Conservation (phyloP, 1,140 invertebrate species). For the Mizuhopecten yessoensis region DNA sequence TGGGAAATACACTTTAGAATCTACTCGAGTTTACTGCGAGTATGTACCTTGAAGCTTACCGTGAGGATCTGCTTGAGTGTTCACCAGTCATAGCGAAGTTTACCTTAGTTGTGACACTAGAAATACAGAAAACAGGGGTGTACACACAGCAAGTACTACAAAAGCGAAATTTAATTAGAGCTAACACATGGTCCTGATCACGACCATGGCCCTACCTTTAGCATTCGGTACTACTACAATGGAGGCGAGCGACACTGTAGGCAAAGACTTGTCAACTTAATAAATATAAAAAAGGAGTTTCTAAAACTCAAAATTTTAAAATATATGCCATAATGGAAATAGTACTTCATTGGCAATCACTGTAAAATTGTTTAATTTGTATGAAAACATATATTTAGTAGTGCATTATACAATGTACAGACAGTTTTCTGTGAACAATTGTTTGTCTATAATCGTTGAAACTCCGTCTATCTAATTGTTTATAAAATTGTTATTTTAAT, state of each 20-base stretch:
- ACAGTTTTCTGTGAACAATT: no score
- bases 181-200: background rate
- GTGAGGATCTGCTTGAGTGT: background rate
- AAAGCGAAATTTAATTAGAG: background rate
- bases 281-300: background rate
- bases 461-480: no score
- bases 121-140: background rate
- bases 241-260: background rate
- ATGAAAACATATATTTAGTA: no score
- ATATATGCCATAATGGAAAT: no score
- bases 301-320: no score
- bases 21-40: background rate
- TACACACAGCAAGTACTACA: background rate
- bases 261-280: background rate
- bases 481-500: no score
- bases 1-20: background rate
- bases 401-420: no score
- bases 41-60: background rate
- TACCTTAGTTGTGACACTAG: background rate
- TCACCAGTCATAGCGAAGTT: background rate
- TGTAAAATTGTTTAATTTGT: no score
- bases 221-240: background rate
- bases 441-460: no score
- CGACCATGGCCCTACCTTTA: background rate
- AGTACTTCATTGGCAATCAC: no score